Conservation (phyloP, 2,113 vertebrate genomes). For the Ondatra zibethicus region DNA sequence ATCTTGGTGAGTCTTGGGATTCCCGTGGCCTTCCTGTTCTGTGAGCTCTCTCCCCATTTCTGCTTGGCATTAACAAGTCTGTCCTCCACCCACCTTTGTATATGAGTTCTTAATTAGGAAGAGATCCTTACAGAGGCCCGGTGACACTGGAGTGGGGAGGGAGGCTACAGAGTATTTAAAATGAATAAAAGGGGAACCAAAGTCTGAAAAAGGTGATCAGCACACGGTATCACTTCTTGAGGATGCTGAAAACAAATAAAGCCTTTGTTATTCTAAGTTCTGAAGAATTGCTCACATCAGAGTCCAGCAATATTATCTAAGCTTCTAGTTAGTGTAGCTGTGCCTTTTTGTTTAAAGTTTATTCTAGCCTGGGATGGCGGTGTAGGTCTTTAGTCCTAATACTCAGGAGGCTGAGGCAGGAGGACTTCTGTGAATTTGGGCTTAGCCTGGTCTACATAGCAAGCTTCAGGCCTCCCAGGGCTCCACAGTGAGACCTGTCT, state of each 20-base stretch:
- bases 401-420: neutral
- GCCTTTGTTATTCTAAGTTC: neutral
- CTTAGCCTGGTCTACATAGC: neutral
- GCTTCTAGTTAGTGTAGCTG: neutral
- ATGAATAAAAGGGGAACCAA: neutral
- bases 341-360: neutral
- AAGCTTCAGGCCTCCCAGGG: neutral
- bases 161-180: neutral
- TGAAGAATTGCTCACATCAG: neutral
- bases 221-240: neutral
- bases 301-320: neutral
- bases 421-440: neutral
- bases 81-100: neutral
- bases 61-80: neutral
- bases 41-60: neutral
- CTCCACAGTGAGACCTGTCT: neutral
- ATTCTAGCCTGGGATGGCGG: no score
- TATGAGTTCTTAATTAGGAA: neutral
- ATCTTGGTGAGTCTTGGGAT: neutral
- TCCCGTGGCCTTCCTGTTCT: accelerated
- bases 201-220: neutral
- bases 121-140: neutral
- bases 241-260: neutral
- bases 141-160: accelerated
- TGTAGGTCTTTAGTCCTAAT: neutral